phyloP scores from a whole-genome alignment of 2,888 invertebrate genomes.

The Bembecia ichneumoniformis region DNA sequence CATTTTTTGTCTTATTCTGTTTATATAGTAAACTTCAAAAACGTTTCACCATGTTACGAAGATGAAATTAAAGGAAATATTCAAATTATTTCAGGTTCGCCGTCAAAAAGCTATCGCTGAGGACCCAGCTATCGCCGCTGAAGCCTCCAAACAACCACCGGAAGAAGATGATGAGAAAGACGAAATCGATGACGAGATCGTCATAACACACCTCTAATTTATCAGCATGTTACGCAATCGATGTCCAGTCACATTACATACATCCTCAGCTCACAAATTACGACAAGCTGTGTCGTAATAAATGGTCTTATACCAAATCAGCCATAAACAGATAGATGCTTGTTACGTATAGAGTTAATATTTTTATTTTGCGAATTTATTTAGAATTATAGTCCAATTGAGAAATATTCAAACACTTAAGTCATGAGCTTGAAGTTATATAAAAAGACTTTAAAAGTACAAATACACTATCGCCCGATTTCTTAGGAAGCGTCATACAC shows the following conservation, averaged over 20 bases:
- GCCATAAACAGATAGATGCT: background rate
- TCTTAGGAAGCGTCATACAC: too few relatives aligned
- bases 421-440: constrained; percentile 10
- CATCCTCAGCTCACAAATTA: background rate
- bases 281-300: background rate
- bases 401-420: constrained; percentile 19
- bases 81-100: constrained; percentile 57
- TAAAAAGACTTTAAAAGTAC: constrained; percentile 42
- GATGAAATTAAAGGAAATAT: background rate
- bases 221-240: background rate
- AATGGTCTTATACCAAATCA: background rate
- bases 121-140: constrained; percentile 73
- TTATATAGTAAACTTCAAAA: too few relatives aligned
- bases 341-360: background rate
- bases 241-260: background rate
- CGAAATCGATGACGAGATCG: constrained; percentile 90
- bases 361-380: background rate
- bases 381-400: constrained; percentile 23
- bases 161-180: constrained; percentile 91
- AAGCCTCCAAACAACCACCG: constrained; percentile 77
- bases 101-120: constrained; percentile 82
- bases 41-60: background rate
- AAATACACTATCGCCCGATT: constrained; percentile 15
- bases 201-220: constrained; percentile 84
- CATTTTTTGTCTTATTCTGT: too few relatives aligned